phyloP scores from a whole-genome alignment of 2,113 vertebrate species.

The Toxostoma redivivum region DNA sequence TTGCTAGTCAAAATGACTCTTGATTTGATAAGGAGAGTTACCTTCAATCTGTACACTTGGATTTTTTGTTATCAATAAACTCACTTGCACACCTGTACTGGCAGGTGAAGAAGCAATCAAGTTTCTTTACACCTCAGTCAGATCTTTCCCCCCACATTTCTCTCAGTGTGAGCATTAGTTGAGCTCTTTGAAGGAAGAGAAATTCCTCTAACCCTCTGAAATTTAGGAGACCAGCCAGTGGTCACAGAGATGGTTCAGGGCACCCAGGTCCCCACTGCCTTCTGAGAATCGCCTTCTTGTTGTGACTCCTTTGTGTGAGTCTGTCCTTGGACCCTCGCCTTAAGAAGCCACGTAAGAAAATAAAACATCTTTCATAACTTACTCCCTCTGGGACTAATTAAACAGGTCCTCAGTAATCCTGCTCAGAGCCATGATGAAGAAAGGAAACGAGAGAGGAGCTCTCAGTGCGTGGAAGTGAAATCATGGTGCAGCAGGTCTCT shows the following conservation, averaged over 20 bases:
- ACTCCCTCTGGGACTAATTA: background rate
- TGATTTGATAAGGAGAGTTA: background rate
- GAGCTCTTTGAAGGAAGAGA: background rate
- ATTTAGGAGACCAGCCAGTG: background rate
- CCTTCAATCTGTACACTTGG: background rate
- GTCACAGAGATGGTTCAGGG: background rate
- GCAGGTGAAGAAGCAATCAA: background rate
- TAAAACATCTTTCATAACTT: background rate
- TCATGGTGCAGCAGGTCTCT: background rate
- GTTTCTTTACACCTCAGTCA: background rate
- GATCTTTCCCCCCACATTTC: background rate
- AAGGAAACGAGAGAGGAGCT: background rate
- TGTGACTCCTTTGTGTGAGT: background rate
- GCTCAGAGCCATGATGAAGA: background rate
- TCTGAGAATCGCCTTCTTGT: background rate
- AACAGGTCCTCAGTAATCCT: background rate
- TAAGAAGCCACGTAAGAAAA: background rate
- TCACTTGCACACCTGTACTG: background rate
- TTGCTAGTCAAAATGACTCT: background rate
- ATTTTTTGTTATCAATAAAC: background rate
- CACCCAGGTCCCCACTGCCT: background rate
- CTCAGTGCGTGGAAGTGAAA: background rate
- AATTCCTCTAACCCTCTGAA: background rate
- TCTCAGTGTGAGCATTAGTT: fast-evolving
- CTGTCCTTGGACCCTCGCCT: background rate